Evolutionary conservation across 2,113 vertebrate genomes (phyloP), one percentile per base, ranked within the genome.

Genomic region (Carollia perspicillata): DNA sequence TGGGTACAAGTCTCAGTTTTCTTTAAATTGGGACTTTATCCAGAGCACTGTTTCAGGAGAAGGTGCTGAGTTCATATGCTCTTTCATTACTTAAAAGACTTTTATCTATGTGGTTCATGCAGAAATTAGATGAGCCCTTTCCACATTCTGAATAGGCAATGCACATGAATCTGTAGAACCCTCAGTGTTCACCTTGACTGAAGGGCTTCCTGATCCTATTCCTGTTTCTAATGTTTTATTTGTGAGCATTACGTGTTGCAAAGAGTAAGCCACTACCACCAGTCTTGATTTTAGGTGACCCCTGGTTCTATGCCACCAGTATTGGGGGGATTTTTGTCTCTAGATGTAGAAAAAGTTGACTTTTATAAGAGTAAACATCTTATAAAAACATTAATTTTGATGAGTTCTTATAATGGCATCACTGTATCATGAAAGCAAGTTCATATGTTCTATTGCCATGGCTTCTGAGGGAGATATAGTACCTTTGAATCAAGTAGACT

Each of bases 101-200:
- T 65, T 49, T 23, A 8, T 84, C 63, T 40, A 10, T 71, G 40
- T 74, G 69, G 8, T 1, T 69, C 40, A 26, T 90, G 1, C 26
- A 90, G 10, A 58, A 68, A 40, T 37, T 11, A 88, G 42, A 33
- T 42, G 28, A 26, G 30, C 9, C 44, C 37, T 74, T 89, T 94
- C 53, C 83, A 30, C 5, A 18, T n/a, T 95, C 63, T 44, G 13
- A 68, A 47, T 20, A 26, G 33, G 23, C 47, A 74, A 49, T 5
- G 5, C 7, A 72, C 0, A 0, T 65, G 33, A 12, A 60, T 78
- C 75, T 75, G 2, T 33, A n/a, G 3, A 55, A 84, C 0, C 1
- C 3, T 53, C 16, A 40, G 5, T 60, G 20, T 40, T 4, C 1
- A 47, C 12, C 3, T 1, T 58, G 14, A 75, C 6, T 1, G 28